Conservation (phyloP, 2,113 vertebrate genomes). For the Coptodon rendalli region DNA sequence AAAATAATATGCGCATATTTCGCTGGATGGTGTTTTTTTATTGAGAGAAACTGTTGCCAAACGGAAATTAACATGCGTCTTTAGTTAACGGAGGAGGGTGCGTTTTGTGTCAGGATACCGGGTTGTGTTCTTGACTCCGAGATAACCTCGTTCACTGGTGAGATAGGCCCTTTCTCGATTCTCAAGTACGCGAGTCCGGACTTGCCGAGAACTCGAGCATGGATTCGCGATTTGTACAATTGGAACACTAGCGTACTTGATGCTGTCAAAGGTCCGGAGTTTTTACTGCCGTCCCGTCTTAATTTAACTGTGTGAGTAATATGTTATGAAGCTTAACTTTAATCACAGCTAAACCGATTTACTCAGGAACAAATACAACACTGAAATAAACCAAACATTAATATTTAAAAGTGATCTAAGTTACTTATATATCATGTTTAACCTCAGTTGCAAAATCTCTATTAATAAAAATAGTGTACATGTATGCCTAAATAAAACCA, state of each 20-base stretch:
- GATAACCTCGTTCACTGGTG: not conserved
- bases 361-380: too few species aligned
- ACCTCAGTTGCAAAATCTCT: too few species aligned
- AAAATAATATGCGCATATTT: not conserved
- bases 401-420: too few species aligned
- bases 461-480: too few species aligned
- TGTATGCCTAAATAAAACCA: too few species aligned
- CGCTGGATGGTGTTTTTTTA: not conserved
- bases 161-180: not conserved
- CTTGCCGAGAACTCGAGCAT: not conserved
- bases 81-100: not conserved
- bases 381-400: too few species aligned
- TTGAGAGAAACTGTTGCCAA: not conserved
- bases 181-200: not conserved
- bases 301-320: too few species aligned
- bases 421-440: too few species aligned
- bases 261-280: rapidly evolving
- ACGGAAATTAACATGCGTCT: not conserved
- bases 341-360: too few species aligned
- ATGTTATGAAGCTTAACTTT: too few species aligned
- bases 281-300: not conserved
- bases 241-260: not conserved
- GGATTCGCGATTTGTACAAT: rapidly evolving
- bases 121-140: not conserved
- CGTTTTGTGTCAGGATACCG: not conserved